Conservation (phyloP, 2,888 invertebrate species). For the Ganaspis brasiliensis region DNA sequence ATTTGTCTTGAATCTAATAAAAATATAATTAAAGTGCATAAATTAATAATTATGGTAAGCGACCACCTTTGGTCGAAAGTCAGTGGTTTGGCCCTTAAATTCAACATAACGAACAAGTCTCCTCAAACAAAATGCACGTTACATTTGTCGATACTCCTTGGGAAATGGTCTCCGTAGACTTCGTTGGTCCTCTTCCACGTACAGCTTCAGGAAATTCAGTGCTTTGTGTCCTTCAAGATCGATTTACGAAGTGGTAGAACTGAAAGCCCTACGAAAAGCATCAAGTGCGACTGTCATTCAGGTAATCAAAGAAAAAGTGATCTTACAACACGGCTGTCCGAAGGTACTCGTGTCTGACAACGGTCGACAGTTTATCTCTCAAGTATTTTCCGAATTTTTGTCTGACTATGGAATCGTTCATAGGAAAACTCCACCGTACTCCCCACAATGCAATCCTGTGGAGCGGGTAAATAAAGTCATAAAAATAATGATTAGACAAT, state of each 20-base stretch:
- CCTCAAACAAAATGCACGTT: not conserved
- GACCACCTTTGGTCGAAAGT: too few relatives aligned
- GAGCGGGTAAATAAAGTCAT: not conserved
- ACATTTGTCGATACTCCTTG: slow-evolving; percentile 7
- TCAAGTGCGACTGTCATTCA: not conserved
- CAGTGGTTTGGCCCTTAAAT: too few relatives aligned
- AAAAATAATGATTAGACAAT: not conserved
- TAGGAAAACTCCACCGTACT: not conserved
- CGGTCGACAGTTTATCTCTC: not conserved
- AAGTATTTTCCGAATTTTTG: not conserved
- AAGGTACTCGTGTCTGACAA: not conserved
- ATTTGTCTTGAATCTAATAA: too few relatives aligned
- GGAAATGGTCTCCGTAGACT: slow-evolving; percentile 41
- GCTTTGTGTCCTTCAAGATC: slow-evolving; percentile 37
- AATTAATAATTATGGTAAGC: too few relatives aligned
- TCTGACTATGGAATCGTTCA: not conserved
- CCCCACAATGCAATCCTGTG: not conserved
- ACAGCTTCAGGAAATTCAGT: not conserved
- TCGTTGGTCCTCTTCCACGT: slow-evolving; percentile 34
- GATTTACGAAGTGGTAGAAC: slow-evolving; percentile 47
- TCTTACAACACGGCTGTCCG: slow-evolving; percentile 34
- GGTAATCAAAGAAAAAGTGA: not conserved
- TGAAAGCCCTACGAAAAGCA: slow-evolving; percentile 32
- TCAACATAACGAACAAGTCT: too few relatives aligned
- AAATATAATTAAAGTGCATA: too few relatives aligned